A percentile compares a stretch with the other conserved stretches of the same genome.
These are phyloP conservation scores for Galleria mellonella DNA, from an alignment of 1,140 invertebrate species.

Conservation along the genomic window DNA sequence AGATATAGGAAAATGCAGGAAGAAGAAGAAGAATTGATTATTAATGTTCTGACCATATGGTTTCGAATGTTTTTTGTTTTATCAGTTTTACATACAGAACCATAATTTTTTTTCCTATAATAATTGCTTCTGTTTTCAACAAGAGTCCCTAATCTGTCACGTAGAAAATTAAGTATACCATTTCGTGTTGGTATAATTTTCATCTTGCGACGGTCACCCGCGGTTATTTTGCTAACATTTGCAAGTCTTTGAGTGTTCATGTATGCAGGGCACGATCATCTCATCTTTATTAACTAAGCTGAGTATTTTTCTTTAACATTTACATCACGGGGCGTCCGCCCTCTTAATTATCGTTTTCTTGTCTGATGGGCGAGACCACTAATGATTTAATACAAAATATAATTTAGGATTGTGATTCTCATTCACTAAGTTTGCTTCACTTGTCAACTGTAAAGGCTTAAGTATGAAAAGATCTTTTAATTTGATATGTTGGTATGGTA, in stretches of 20 bases:
- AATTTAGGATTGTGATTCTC: too few species aligned
- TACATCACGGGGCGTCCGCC: conserved; percentile 20
- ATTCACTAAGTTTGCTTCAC: too few species aligned
- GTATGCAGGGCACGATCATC: conserved; percentile 19
- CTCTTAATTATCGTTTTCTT: conserved; percentile 27
- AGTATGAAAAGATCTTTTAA: too few species aligned
- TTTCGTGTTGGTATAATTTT: conserved; percentile 22
- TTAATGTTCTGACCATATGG: too few species aligned
- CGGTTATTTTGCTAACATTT: conserved; percentile 29
- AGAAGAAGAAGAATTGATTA: too few species aligned
- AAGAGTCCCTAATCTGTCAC: conserved; percentile 20
- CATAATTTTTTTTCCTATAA: conserved; percentile 30
- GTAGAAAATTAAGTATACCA: conserved; percentile 26
- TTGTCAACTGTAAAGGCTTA: too few species aligned
- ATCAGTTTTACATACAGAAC: not conserved
- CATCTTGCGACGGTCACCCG: conserved; percentile 18
- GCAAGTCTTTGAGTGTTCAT: conserved; percentile 24
- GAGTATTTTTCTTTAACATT: conserved; percentile 26
- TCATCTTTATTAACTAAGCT: conserved; percentile 10
- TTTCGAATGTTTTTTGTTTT: too few species aligned
- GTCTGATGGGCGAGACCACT: conserved; percentile 21
- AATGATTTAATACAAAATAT: not conserved
- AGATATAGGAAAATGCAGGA: too few species aligned
- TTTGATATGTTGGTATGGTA: too few species aligned
- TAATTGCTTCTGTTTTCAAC: conserved; percentile 21